Evolutionary conservation across 2,888 invertebrate species (phyloP).

Genomic region (Serripes groenlandicus): DNA sequence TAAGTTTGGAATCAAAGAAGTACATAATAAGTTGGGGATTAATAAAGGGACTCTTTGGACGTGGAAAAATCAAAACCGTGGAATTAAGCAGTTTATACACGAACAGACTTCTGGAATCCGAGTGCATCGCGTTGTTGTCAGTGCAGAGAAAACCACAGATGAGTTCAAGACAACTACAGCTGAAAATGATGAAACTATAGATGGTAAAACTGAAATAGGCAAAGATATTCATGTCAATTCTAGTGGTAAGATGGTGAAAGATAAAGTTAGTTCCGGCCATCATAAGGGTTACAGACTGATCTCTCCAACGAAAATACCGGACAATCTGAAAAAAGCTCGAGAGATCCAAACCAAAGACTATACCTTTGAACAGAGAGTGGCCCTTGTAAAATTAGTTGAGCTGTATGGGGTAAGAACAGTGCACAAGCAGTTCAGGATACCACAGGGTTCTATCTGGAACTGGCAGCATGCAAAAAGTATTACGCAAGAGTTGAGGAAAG

Average conservation of each 20-base stretch:
- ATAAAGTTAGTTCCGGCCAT: not conserved
- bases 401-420: constrained; percentile 65
- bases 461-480: constrained; percentile 63
- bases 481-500: constrained; percentile 25
- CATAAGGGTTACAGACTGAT: constrained; percentile 59
- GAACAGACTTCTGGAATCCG: constrained; percentile 34
- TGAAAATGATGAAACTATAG: not conserved
- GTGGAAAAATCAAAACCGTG: constrained; percentile 49
- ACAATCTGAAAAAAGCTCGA: constrained; percentile 34
- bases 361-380: constrained; percentile 60
- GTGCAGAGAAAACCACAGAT: not conserved
- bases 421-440: constrained; percentile 63
- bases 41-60: constrained; percentile 57
- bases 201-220: not conserved
- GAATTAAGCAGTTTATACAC: constrained; percentile 36
- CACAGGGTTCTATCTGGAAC: constrained; percentile 61
- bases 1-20: constrained; percentile 50
- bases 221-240: too few species aligned
- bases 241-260: too few species aligned
- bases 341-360: constrained; percentile 48
- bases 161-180: not conserved
- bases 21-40: constrained; percentile 56
- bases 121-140: not conserved
- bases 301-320: constrained; percentile 63
- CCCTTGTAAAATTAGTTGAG: constrained; percentile 60